Conservation (phyloP, 2,888 invertebrate genomes). For the Beris morrisii region DNA sequence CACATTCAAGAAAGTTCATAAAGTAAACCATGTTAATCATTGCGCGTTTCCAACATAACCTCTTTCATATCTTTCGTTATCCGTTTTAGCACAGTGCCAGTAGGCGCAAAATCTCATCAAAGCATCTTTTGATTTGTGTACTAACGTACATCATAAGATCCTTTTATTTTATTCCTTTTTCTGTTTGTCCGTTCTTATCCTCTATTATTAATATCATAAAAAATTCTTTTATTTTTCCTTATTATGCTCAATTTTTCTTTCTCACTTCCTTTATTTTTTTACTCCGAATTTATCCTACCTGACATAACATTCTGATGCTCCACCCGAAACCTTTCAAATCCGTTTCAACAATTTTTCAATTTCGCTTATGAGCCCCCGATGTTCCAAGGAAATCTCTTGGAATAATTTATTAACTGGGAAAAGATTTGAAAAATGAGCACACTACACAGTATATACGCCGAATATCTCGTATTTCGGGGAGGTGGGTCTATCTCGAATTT, state of each 20-base stretch:
- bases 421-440: constrained; percentile 28
- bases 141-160: background rate
- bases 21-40: no score
- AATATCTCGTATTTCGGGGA: no score
- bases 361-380: constrained; percentile 28
- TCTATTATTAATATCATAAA: constrained; percentile 10
- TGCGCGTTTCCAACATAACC: no score
- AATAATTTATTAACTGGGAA: constrained; percentile 30
- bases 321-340: constrained; percentile 19
- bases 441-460: no score
- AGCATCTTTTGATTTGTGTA: background rate
- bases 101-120: constrained; percentile 3
- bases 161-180: background rate
- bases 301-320: background rate
- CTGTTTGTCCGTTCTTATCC: constrained; percentile 1
- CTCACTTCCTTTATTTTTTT: background rate
- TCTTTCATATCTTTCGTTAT: background rate
- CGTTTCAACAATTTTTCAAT: constrained; percentile 32
- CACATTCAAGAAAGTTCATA: no score
- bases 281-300: constrained; percentile 13
- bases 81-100: background rate
- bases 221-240: constrained; percentile 2
- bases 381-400: constrained; percentile 26
- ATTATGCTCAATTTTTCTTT: constrained; percentile 1
- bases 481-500: no score